A percentile compares a stretch with the other conserved stretches of the same genome.
These are phyloP conservation scores for Equus quagga DNA, from an alignment of 2,113 vertebrate species.

Conservation along the genomic window DNA sequence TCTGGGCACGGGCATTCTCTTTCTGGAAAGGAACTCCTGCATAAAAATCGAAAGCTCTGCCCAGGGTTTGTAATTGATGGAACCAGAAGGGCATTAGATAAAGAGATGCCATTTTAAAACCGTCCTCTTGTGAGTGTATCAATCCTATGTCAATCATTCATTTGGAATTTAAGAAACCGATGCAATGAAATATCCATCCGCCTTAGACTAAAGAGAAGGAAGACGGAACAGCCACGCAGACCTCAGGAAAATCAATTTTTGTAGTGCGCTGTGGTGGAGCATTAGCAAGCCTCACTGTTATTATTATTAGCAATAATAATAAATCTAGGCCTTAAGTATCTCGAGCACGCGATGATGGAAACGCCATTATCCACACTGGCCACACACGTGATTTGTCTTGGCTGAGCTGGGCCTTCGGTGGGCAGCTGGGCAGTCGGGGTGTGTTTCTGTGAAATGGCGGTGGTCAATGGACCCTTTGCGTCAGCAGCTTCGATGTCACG, in stretches of 20 bases:
- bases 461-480: rapidly evolving
- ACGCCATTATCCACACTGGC: background rate
- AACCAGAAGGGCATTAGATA: background rate
- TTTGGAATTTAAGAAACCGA: constrained; percentile 60
- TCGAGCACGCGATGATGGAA: background rate
- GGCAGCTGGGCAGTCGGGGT: rapidly evolving
- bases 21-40: background rate
- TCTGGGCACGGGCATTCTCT: background rate
- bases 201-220: background rate
- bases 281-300: background rate
- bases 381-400: background rate
- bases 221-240: background rate
- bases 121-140: constrained; percentile 57
- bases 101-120: constrained; percentile 50
- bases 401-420: rapidly evolving
- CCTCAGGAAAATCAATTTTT: background rate
- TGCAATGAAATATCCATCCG: constrained; percentile 65
- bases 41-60: background rate
- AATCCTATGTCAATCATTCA: constrained; percentile 56
- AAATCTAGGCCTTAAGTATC: background rate
- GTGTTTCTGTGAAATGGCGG: rapidly evolving
- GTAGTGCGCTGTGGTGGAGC: background rate
- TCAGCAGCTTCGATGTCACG: rapidly evolving
- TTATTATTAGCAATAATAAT: constrained; percentile 45
- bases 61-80: constrained; percentile 42